Evolutionary conservation across 2,888 invertebrate species (phyloP), one percentile per base, ranked within the genome.

Genomic region (Drepanosiphum platanoidis): DNA sequence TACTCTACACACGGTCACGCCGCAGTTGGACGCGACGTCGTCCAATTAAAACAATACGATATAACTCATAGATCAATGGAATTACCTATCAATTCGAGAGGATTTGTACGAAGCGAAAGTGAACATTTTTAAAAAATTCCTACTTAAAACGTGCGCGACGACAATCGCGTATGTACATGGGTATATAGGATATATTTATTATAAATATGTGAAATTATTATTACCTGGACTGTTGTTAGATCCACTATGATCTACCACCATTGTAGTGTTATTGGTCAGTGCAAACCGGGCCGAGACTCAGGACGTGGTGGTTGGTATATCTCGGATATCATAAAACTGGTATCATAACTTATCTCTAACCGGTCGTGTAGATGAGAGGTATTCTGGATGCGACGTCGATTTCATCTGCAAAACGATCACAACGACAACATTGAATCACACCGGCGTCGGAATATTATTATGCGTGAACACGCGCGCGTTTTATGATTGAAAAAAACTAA

Each of bases 291-390:
- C 75, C 75, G 27, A 75, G 74, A 66, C 36, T 61, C 52, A 22
- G 80, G 80, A 80, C 68, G 68, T 64, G 34, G 32, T 32, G 9
- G 34, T 52, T 80, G 7, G 42, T 64, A 30, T 75, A 46, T 36
- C 22, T 36, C 36, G 46, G 83, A 66, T 75, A 77, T 84, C 83
- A 75, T 75, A 84, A 84, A 72, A 83, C 83, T 42, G 72, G 74
- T 83, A 83, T 83, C 83, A 83, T 83, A 83, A 83, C 83, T 83
- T 84, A 52, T 84, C 83, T 75, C 83, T 84, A 32, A 84, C 83
- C 75, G 83, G 83, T 77, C 75, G 66, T 75, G 83, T 75, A 36
- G 74, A 46, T 34, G 83, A 84, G 27, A 46, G 74, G 42, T 83
- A 46, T 83, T 46, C 34, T 13, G 46, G 66, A 46, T 32, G 74